Conservation (phyloP, 1,140 invertebrate genomes). For the Andrena cerasifolii region DNA sequence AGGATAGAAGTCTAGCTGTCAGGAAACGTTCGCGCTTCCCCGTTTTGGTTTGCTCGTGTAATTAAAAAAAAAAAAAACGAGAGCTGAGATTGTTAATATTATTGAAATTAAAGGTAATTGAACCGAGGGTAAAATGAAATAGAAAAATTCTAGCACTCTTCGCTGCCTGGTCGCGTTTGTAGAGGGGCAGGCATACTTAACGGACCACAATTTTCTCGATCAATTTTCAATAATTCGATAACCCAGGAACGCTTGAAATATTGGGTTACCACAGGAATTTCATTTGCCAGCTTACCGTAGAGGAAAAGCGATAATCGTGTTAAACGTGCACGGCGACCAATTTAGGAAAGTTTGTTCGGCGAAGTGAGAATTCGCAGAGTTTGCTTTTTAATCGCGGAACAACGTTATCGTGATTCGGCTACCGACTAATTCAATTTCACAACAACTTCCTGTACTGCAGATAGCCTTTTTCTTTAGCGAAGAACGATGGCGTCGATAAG, state of each 20-base stretch:
- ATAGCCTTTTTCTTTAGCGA: background rate
- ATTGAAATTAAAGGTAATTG: too few species aligned
- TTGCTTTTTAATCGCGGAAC: background rate
- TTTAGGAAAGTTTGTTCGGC: background rate
- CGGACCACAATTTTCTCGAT: background rate
- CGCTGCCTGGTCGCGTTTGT: too few species aligned
- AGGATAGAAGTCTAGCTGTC: background rate
- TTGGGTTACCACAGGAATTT: conserved; percentile 5
- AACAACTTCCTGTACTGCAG: background rate
- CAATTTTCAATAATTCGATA: conserved; percentile 18
- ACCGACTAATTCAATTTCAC: too few species aligned
- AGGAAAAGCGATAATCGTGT: conserved; percentile 7
- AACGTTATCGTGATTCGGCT: background rate
- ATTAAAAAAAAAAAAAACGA: too few species aligned
- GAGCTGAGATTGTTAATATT: too few species aligned
- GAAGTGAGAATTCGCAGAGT: background rate
- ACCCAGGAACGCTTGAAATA: conserved; percentile 5
- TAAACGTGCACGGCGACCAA: background rate
- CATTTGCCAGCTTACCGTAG: background rate
- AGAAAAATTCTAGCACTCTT: background rate
- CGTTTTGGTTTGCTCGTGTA: background rate
- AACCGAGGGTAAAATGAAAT: too few species aligned
- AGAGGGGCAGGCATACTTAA: background rate
- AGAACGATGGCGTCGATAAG: background rate
- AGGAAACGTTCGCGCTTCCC: background rate